Base-by-base conservation (phyloP, 2,888 invertebrate species). In the Cordilura impudica region DNA sequence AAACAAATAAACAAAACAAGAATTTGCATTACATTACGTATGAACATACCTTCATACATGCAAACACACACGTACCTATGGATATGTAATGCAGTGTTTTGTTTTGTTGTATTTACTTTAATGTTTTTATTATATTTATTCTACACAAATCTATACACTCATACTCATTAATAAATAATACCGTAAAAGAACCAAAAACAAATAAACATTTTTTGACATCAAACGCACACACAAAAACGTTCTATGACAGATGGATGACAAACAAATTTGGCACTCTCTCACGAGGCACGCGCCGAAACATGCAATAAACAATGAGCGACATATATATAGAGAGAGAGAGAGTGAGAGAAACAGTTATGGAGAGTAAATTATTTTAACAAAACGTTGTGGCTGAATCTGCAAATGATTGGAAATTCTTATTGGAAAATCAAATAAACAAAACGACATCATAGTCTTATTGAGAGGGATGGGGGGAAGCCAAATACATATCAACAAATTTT, bases 191-290 rank as follows among this genome's bases (percentile, higher is more conserved):
- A 61, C 54, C 35, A 74, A 70, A 6, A 60, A 51, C 1, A n/a
- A 53, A 69, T 35, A 63, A 67, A 60, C 31, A 66, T 12, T 43
- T 7, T 21, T 43, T 21, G 43, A 61, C 39, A 14, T 29, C 16
- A 39, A 12, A 56, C 23, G 54, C 21, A 51, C 58, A 2, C 56
- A 56, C 35, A 29, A 58, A 43, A 12, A 19, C 29, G 56, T 51
- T 58, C 49, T 72, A 61, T 79, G 78, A 79, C 78, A 79, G 71
- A 49, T 71, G 74, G 7, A 54, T 63, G 69, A 69, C 61, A 75
- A 69, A 75, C 70, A 61, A 74, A 74, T 74, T 61, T 67, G 29
- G 54, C 23, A 69, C 47, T 47, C 54, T 74, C 78, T 74, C 74
- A 74, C 70, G n/a, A 61, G 74, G 70, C 78, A 78, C 73, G 78